phyloP scores from a whole-genome alignment of 2,888 invertebrate species.

The Cyclophora albipunctata region DNA sequence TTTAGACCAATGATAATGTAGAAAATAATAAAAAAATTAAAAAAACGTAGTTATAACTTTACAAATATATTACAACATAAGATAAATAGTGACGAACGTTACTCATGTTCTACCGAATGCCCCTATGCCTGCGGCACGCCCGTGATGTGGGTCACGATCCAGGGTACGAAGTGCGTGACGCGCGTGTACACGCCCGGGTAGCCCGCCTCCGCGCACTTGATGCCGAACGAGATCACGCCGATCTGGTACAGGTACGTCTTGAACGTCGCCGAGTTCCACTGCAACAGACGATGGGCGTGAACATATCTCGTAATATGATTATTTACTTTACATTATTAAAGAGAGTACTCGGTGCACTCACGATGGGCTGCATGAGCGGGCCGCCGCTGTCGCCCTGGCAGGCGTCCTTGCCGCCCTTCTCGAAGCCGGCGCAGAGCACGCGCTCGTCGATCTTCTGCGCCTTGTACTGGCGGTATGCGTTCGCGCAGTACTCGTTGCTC shows the following conservation, averaged over 20 bases:
- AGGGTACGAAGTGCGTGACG: conserved; percentile 79
- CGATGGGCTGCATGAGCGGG: conserved; percentile 80
- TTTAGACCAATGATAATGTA: too few species aligned
- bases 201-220: conserved; percentile 86
- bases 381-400: conserved; percentile 90
- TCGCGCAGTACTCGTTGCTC: conserved; percentile 74
- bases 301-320: too few species aligned
- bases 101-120: too few species aligned
- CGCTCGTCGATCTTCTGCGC: conserved; percentile 73
- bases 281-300: conserved; percentile 4
- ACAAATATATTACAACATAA: too few species aligned
- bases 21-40: too few species aligned
- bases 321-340: too few species aligned
- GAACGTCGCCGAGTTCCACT: conserved; percentile 42
- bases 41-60: too few species aligned
- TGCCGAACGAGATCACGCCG: conserved; percentile 90
- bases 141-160: conserved; percentile 71
- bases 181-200: conserved; percentile 87
- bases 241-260: conserved; percentile 75
- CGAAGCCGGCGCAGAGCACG: conserved; percentile 81
- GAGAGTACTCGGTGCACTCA: conserved; percentile 26
- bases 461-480: conserved; percentile 72
- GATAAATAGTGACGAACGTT: too few species aligned
- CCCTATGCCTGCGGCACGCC: conserved; percentile 19
- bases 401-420: conserved; percentile 80